Base-by-base conservation (phyloP, 1,140 invertebrate genomes). In the Drosophila dunni region DNA sequence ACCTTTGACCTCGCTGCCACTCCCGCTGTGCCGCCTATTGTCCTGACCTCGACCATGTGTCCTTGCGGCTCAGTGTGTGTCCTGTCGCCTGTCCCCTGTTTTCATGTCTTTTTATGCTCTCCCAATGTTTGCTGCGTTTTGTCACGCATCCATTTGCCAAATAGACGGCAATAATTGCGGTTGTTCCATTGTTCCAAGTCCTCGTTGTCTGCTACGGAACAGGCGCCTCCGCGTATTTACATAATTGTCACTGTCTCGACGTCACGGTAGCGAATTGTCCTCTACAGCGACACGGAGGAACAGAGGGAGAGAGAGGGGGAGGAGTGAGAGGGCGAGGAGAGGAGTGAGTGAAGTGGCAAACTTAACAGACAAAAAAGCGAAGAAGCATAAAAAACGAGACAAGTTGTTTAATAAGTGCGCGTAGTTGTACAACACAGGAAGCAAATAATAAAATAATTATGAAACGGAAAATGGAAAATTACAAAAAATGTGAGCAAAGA, bases 1-100 rank as follows among this genome's bases (percentile, higher is more conserved):
- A 84, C 84, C 83, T 89, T 89, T 88, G 80, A 88, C 84, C 84
- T 89, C 77, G 84, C 82, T 86, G 82, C 84, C 73, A 79, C 83
- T 82, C 78, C 71, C 79, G 75, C 70, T 48, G 82, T 65, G 82
- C 68, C 33, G 56, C 50, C 74, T 63, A 65, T 75, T 73, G 81
- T 72, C 29, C 65, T 57, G 72, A 67, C 69, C 64, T 78, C 56
- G 58, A 61, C 79, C 63, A 29, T 29, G 54, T 83, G 80, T 89
- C 83, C 80, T 80, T 83, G 84, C 53, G 40, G 77, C 45, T 61
- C 51, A 36, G 38, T 40, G 53, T 71, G 24, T 71, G 24, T 61
- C 13, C 7, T 48, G 17, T 20, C 17, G 1, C 17, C 3, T 66
- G 17, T 20, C 17, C 17, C 17, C 3, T 66, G 36, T 66, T n/a